Percentiles rank a stretch among this genome's conserved stretches.
Evolutionary conservation across 2,888 invertebrate genomes (phyloP).

Genomic region (Lasius platythorax): DNA sequence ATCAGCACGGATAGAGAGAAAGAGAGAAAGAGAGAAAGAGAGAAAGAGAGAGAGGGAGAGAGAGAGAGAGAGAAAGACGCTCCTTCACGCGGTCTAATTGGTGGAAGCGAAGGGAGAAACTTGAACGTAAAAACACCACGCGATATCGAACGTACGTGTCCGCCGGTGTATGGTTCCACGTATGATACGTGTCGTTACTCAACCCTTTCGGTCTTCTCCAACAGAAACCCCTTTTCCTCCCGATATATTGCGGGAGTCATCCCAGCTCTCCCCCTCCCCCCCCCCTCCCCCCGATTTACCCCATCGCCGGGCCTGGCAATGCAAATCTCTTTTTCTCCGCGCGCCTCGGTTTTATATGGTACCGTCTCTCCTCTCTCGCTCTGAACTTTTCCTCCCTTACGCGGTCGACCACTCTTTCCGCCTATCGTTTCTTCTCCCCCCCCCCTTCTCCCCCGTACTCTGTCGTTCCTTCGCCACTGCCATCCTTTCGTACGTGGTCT

Average conservation of each 20-base stretch:
- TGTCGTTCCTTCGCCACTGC: slow-evolving; percentile 45
- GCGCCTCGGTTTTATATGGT: slow-evolving; percentile 84
- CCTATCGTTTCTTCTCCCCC: slow-evolving; percentile 61
- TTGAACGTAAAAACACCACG: slow-evolving; percentile 77
- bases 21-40: slow-evolving; percentile 54
- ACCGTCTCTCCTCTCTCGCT: slow-evolving; percentile 75
- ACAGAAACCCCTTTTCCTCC: slow-evolving; percentile 67
- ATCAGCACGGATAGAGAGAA: slow-evolving; percentile 35
- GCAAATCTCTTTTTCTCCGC: slow-evolving; percentile 83
- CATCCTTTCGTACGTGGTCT: slow-evolving; percentile 40
- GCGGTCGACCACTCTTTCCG: slow-evolving; percentile 60
- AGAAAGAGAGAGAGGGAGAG: slow-evolving; percentile 50
- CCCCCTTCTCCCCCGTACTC: slow-evolving; percentile 36
- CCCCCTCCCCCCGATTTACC: slow-evolving; percentile 62
- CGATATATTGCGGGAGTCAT: slow-evolving; percentile 63
- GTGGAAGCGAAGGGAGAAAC: slow-evolving; percentile 76
- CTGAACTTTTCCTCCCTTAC: slow-evolving; percentile 57
- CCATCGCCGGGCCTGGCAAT: slow-evolving; percentile 76
- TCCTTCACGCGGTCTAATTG: slow-evolving; percentile 77
- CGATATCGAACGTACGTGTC: slow-evolving; percentile 82
- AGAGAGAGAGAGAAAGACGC: slow-evolving; percentile 52
- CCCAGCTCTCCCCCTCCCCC: slow-evolving; percentile 70
- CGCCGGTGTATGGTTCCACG: slow-evolving; percentile 79
- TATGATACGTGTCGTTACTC: slow-evolving; percentile 82
- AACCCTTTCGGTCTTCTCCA: slow-evolving; percentile 76